These are phyloP conservation scores for Amblyteles armatorius DNA, from an alignment of 2,888 invertebrate species.

Conservation along the genomic window DNA sequence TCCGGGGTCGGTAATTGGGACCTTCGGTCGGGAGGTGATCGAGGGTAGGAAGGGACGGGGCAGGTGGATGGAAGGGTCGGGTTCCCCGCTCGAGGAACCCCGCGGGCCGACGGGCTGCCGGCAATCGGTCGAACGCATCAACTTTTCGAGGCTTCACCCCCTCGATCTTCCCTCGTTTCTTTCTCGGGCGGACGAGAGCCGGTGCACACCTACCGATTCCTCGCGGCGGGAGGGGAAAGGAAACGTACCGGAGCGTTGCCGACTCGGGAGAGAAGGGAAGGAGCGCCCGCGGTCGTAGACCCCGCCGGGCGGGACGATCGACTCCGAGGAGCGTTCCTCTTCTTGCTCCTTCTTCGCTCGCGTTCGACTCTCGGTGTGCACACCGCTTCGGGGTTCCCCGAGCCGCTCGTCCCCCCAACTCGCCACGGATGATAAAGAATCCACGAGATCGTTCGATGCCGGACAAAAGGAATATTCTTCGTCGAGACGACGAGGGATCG, in stretches of 20 bases:
- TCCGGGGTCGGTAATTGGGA: constrained; percentile 50
- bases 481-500: background rate
- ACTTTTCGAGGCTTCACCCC: constrained; percentile 43
- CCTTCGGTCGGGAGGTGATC: background rate
- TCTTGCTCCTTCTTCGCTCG: constrained; percentile 39
- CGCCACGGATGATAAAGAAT: constrained; percentile 30
- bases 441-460: background rate
- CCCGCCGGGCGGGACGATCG: constrained; percentile 59
- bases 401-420: background rate
- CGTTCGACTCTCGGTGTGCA: background rate
- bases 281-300: constrained; percentile 65
- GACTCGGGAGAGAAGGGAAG: constrained; percentile 23
- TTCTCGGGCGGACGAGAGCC: constrained; percentile 2
- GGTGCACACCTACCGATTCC: constrained; percentile 53
- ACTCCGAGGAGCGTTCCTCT: constrained; percentile 52
- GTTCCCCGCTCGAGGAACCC: constrained; percentile 1
- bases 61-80: constrained; percentile 43
- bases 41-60: constrained; percentile 25
- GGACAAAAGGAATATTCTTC: constrained; percentile 56
- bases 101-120: constrained; percentile 24
- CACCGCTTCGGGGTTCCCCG: background rate
- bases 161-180: constrained; percentile 29
- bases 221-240: constrained; percentile 39
- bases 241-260: constrained; percentile 47
- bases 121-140: constrained; percentile 55